Evolutionary conservation across 35 echinoderm and acorn worm genomes (phyloP), one percentile per base, ranked within the genome.

Genomic region (Heliocidaris tuberculata): DNA sequence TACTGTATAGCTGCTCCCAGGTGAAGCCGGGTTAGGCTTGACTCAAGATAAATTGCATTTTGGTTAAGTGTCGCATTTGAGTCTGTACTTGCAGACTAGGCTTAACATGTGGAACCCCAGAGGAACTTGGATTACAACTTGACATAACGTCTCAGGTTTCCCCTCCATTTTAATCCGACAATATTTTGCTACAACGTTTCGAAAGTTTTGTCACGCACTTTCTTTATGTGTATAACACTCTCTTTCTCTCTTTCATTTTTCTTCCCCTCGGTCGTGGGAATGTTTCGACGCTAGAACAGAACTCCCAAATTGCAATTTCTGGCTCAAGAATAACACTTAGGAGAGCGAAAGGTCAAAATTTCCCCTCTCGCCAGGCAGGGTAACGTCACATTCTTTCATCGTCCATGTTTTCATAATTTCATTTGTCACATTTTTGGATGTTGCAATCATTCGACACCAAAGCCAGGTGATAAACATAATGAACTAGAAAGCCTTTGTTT

Each of bases 131-230:
- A 89, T 89, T 89, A 89, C 87, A 89, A 89, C 31, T 78, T 89
- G 87, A 89, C 87, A 89, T 89, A 48, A 13, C 17, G 31, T 89
- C 87, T 89, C 87, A 48, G 29, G 47, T 89, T 89, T 42, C 87
- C 47, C 31, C 87, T 47, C 87, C 31, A 35, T 48, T 89, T 17
- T 89, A 89, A 89, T 89, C 87, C 87, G 87, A 89, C 87, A 89
- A 89, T 89, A 89, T 89, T 89, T 89, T 48, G 87, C 87, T 89
- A 89, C 87, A 89, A 48, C 87, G 87, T 89, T 89, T 89, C 87
- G 17, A 89, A 89, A 89, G 87, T 89, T 89, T 89, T 31, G 31
- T 89, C 87, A 47, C 87, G 65, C 65, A 78, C 65, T 78, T n/a
- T 19, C 65, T 27, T 78, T 78, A 24, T 78, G 35, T 85, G 31